Base-by-base conservation (phyloP, 1,140 invertebrate species). In the Trissolcus basalis region DNA sequence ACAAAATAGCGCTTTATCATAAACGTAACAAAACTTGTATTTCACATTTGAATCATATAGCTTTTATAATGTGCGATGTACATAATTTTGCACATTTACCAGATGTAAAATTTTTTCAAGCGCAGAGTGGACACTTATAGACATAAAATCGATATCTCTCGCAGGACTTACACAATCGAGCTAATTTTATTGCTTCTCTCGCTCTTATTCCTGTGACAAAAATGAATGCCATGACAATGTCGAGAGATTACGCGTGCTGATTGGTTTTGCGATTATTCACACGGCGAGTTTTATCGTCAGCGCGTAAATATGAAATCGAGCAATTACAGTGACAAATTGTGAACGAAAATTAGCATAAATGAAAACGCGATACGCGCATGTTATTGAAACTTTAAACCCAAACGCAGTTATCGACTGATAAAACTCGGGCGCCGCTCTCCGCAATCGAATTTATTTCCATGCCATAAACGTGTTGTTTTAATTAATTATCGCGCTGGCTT, bases 251-350 rank as follows among this genome's bases (percentile, higher is more conserved):
- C 32, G 1, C n/a, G 10, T 11, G n/a, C 8, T 50, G 15, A 49
- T 49, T 16, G 41, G 8, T 11, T n/a, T 48, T 13, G 32, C 15
- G 1, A 44, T 41, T 14, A 47, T 54, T 61, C 16, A 54, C 33
- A 39, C 33, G 43, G 0, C 39, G 15, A 47, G 63, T 71, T 59
- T 71, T 71, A 65, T 73, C 70, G 48, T 12, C 13, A 0, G 9
- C n/a, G 19, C 27, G 19, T 36, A 65, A 72, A 72, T 72, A 72
- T 54, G 16, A 64, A 72, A 72, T 60, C 54, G 43, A 19, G 39
- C 56, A 71, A 71, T 73, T 65, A 54, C 47, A n/a, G 36, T 43
- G 70, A 73, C 60, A 65, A 73, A 73, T 73, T 60, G 70, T 48
- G 12, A 11, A 64, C 54, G 60, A 16, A 45, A 51, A 65, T 63